Base-by-base conservation (phyloP, 2,113 vertebrate species). In the Myotis yumanensis region DNA sequence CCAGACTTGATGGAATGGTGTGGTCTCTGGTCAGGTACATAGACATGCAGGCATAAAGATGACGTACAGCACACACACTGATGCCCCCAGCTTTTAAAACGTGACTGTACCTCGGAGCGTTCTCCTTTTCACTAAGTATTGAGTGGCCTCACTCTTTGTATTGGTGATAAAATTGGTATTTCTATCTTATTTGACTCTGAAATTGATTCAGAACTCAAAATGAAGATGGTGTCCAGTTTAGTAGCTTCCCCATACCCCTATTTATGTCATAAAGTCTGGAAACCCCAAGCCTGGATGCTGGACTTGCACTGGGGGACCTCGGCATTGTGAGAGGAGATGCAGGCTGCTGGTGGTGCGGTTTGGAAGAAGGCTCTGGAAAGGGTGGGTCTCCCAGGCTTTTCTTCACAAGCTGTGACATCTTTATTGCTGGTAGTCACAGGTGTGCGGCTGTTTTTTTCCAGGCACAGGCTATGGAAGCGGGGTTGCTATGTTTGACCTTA, bases 401-500 rank as follows among this genome's bases (percentile, higher is more conserved):
- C 71, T 94, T 85, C 48, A 90, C 6, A 68, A 37, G 77, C 46
- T 87, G 66, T 93, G 92, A 90, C 85, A 88, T 94, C 59, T 93
- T 95, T 90, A 95, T 77, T 85, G 62, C 43, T 86, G 66, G 18
- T 22, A 82, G 76, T 94, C 88, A 85, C 92, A 88, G 81, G 72
- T 75, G 54, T 87, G 72, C 77, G 77, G 43, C 43, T 91, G 3
- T 68, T 86, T 94, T 95, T 94, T 79, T 79, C 81, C n/a, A 84
- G 59, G 59, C 51, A 76, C 30, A 81, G 57, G 14, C 40, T n/a
- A 62, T 37, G 72, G 48, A 6, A 88, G 9, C 11, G 68, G 28
- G 40, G 66, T 68, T 94, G 72, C 57, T 92, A 71, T 30, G 93
- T 94, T 95, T 95, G 87, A 85, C 59, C 52, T 91, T 96, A 93